Evolutionary conservation across 2,888 invertebrate genomes (phyloP), one percentile per base, ranked within the genome.

Genomic region (Stegophylla sp.): DNA sequence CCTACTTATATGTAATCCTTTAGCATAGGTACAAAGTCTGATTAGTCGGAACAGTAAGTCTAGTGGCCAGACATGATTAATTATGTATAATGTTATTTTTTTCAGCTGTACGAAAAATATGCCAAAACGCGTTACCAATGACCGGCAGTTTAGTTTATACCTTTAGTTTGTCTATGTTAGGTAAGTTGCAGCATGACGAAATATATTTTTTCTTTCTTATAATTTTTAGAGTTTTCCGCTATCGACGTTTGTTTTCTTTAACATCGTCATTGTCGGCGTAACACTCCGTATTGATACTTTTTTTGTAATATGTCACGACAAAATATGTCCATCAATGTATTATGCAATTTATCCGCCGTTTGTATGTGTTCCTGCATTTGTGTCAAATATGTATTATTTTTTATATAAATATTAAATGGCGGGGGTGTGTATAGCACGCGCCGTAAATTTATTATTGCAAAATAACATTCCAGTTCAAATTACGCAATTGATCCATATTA

Each of bases 261-360:
- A 53, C 53, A 41, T 53, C 34, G 41, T 45, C 53, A 71, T 71
- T 71, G 71, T 71, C 71, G 13, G 71, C 71, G 53, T 53, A 71
- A 71, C 34, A 17, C 53, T 7, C n/a, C 17, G 23, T 26, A 26
- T 13, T 34, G 34, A 10, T n/a, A 63, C n/a, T 17, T 67, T 51
- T n/a, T 26, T 48, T 67, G 67, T 28, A 69, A 69, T 69, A 28
- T 69, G 67, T 69, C 67, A 51, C 67, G 48, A 69, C 67, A 28
- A 69, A 67, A n/a, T n/a, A 66, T 67, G 67, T 69, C 67, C 67
- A 69, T 69, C 67, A 69, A 51, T 69, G 23, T n/a, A 69, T 71
- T 53, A 20, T 28, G 53, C 71, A 71, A 71, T 51, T 51, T 28
- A 48, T 69, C 45, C n/a, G n/a, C 61, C 34, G 13, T 53, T 53